Percentiles rank a stretch among this genome's conserved stretches.
Evolutionary conservation across 2,797 vertebrate species (phyloP).

Genomic region (Channa striata): DNA sequence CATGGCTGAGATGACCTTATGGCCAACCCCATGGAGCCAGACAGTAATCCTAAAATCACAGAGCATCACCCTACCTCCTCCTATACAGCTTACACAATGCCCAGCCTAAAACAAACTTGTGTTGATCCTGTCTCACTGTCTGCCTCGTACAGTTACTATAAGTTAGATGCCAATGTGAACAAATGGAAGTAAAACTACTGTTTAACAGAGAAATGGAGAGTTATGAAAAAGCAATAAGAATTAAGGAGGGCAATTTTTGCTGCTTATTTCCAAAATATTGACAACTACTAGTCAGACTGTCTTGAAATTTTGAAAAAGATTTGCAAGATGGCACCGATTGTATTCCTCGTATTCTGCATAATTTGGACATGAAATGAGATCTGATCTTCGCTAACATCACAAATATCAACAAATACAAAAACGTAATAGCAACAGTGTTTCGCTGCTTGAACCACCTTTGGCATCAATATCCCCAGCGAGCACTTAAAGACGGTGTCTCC

Average conservation of each 20-base stretch:
- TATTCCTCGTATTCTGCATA: too few relatives aligned
- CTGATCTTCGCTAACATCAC: too few relatives aligned
- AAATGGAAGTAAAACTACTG: background rate
- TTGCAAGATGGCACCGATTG: constrained; percentile 1
- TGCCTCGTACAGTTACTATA: constrained; percentile 10
- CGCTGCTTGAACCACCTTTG: too few relatives aligned
- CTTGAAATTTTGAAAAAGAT: too few relatives aligned
- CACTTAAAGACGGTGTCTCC: too few relatives aligned
- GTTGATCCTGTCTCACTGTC: constrained; percentile 41
- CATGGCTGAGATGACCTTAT: constrained; percentile 65
- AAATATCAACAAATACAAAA: too few relatives aligned
- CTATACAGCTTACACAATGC: constrained; percentile 38
- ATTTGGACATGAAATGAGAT: too few relatives aligned
- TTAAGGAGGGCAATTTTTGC: background rate
- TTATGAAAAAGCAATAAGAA: background rate
- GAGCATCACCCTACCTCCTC: constrained; percentile 40
- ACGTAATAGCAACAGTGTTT: too few relatives aligned
- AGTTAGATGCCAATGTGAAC: background rate
- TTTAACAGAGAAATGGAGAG: background rate
- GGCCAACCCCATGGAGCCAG: constrained; percentile 69
- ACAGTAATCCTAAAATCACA: constrained; percentile 81
- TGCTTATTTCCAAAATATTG: background rate
- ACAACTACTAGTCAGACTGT: background rate
- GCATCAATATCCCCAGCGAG: too few relatives aligned
- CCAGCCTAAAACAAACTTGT: constrained; percentile 54